Base-by-base conservation (phyloP, 2,113 vertebrate species). In the Stigmatopora nigra region DNA sequence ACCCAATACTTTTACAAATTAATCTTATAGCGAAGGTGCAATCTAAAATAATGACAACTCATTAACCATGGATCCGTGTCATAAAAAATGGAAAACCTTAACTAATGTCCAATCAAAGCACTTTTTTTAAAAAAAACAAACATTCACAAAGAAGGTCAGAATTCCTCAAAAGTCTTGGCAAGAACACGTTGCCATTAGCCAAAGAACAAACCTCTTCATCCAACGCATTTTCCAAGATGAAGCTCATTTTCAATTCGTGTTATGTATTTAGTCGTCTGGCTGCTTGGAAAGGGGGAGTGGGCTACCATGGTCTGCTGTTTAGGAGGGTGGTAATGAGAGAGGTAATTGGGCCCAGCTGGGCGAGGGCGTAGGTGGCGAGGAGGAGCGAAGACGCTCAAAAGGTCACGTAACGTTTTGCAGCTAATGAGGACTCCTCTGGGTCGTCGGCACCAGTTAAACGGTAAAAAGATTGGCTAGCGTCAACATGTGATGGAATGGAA, bases 271-370 rank as follows among this genome's bases (percentile, higher is more conserved):
- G 77, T 72, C 72, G 16, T 61, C 75, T 73, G 63, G 31, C 51
- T 69, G 75, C 71, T 63, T 49, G 55, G 64, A 3, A 31, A 65
- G 72, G 53, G 55, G 64, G n/a, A n/a, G 67, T 70, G 68, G 64
- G 66, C 55, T 72, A 84, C 78, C 78, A 82, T 80, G 65, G 53
- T 31, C 25, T 68, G 77, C 72, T 86, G 71, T 82, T 86, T 79
- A 61, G 68, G 67, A 68, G 67, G 69, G 80, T 71, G 70, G 81
- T 85, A 82, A 88, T 82, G 84, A 85, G 82, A 59, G 46, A 83
- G 73, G 82, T 88, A 89, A 90, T 89, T 89, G 83, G 85, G 71
- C 81, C 71, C 82, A 78, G 83, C 84, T 87, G 87, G 80, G 83
- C 71, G 77, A 79, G 77, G 79, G 77, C 66, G 82, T 74, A 82